A percentile compares a stretch with the other conserved stretches of the same genome.
Conservation (phyloP, 2,113 vertebrate species). For the Halichoeres trimaculatus region DNA sequence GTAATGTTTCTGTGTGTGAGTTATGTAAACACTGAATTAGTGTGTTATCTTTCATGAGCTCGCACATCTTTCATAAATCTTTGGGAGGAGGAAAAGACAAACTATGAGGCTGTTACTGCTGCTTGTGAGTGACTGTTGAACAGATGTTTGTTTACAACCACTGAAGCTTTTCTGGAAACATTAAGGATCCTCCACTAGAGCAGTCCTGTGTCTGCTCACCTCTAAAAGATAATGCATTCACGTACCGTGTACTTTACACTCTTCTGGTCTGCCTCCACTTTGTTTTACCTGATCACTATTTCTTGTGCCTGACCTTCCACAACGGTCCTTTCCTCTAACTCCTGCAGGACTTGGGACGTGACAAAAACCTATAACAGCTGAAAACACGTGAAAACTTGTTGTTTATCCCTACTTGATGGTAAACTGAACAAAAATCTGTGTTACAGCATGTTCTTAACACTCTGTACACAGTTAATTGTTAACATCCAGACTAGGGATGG, state of each 20-base stretch:
- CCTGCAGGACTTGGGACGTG: background rate
- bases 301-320: background rate
- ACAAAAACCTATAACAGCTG: too few relatives aligned
- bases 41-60: background rate
- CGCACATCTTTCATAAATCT: background rate
- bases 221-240: background rate
- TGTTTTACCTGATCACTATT: background rate
- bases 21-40: too few relatives aligned
- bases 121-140: background rate
- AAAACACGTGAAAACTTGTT: too few relatives aligned
- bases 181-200: background rate
- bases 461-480: too few relatives aligned
- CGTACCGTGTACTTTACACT: background rate
- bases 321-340: background rate
- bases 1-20: slow-evolving; percentile 14
- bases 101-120: slow-evolving; percentile 8
- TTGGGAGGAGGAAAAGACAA: background rate
- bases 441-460: too few relatives aligned
- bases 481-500: too few relatives aligned
- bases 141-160: slow-evolving; percentile 1
- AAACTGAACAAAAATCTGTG: too few relatives aligned
- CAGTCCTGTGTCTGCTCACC: background rate
- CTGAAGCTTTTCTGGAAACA: background rate
- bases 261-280: background rate
- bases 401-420: too few relatives aligned